phyloP scores from a whole-genome alignment of 1,140 invertebrate species.

The Scaptomyza graminum region DNA sequence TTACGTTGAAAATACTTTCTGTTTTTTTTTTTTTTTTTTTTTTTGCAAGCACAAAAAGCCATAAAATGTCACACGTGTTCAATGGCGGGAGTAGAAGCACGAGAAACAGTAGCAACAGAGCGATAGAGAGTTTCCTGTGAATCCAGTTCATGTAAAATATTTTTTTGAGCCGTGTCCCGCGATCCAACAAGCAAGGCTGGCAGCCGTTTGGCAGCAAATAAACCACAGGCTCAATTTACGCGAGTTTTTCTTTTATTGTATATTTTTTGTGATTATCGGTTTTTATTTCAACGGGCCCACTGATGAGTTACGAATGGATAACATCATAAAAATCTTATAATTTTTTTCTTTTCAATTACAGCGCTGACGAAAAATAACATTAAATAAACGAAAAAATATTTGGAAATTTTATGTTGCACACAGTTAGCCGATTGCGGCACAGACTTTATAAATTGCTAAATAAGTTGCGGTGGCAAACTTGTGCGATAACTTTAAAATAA shows the following conservation, averaged over 20 bases:
- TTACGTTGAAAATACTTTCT: constrained; percentile 54
- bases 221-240: constrained; percentile 68
- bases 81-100: neutral
- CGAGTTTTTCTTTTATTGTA: constrained; percentile 23
- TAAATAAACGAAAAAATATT: constrained; percentile 32
- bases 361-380: constrained; percentile 27
- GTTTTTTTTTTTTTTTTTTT: constrained; percentile 17
- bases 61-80: constrained; percentile 61
- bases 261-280: constrained; percentile 67
- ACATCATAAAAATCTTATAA: constrained; percentile 78
- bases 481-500: constrained; percentile 13
- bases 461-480: constrained; percentile 45
- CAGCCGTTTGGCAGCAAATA: constrained; percentile 47
- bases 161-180: constrained; percentile 33
- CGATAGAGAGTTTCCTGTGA: constrained; percentile 7
- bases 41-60: constrained; percentile 52
- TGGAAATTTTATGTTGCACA: constrained; percentile 37
- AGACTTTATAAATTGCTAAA: constrained; percentile 62
- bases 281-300: constrained; percentile 63
- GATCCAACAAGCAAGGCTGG: too few relatives aligned
- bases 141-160: constrained; percentile 40
- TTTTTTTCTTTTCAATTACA: constrained; percentile 65
- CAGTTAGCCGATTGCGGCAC: constrained; percentile 67
- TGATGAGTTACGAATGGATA: constrained; percentile 61
- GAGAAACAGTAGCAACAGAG: neutral